phyloP scores from a whole-genome alignment of 2,797 vertebrate genomes.

The Sparidentex hasta region DNA sequence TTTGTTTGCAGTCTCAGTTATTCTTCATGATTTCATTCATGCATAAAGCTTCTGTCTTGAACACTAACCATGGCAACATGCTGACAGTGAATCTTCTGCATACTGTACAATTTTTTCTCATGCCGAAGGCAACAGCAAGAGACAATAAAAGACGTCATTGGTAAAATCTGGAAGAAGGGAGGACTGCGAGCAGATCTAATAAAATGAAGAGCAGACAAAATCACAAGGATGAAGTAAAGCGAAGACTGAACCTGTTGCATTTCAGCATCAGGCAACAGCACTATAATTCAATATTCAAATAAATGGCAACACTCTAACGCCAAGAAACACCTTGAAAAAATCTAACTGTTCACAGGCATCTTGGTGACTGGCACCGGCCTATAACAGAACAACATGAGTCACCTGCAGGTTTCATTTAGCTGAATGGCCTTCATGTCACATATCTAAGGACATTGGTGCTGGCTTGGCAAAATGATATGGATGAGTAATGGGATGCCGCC shows the following conservation, averaged over 20 bases:
- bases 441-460: slow-evolving; percentile 83
- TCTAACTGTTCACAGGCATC: neutral
- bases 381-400: slow-evolving; percentile 62
- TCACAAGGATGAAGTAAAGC: neutral
- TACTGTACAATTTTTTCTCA: slow-evolving; percentile 28
- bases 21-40: slow-evolving; percentile 4
- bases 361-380: slow-evolving; percentile 42
- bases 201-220: slow-evolving; percentile 11
- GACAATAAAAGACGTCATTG: neutral
- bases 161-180: slow-evolving; percentile 25
- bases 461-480: slow-evolving; percentile 83
- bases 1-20: neutral
- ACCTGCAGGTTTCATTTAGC: slow-evolving; percentile 78
- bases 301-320: neutral
- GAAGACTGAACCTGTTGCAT: slow-evolving; percentile 28
- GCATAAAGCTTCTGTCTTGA: slow-evolving; percentile 23
- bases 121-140: slow-evolving; percentile 17
- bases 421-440: slow-evolving; percentile 83
- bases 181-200: slow-evolving; percentile 5
- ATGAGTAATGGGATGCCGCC: slow-evolving; percentile 85
- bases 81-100: slow-evolving; percentile 29
- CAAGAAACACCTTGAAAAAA: neutral
- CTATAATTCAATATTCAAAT: neutral
- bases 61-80: slow-evolving; percentile 41
- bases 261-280: neutral